Base-by-base conservation (phyloP, 1,140 invertebrate species). In the Oscheius sp. region DNA sequence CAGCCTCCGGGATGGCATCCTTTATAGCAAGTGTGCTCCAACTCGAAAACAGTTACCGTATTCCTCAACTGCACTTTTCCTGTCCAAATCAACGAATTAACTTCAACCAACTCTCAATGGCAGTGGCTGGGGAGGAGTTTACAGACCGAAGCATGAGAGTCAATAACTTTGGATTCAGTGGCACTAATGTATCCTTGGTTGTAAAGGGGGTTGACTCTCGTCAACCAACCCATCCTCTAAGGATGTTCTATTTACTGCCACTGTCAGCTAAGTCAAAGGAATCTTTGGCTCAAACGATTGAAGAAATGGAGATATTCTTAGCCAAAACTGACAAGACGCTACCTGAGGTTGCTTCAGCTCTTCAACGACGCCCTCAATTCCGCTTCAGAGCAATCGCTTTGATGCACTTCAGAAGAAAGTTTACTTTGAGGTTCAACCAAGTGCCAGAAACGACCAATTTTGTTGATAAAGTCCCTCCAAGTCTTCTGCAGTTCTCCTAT, bases 91-190 rank as follows among this genome's bases (percentile, higher is more conserved):
- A 59, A 62, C 29, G 34, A 13, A 63, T 66, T 18, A 15, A 18
- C 75, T 55, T 29, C 26, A 26, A 2, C 49, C 13, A 79, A 23
- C 38, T 73, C 23, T 4, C 68, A 0, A 49, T 70, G 32, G 13
- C 49, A 0, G 36, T 76, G 23, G 42, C 70, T 49, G 71, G 67
- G 18, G 68, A 49, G 23, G 80, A 82, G 38, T 29, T 31, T 18
- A 2, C 63, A 18, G 10, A 75, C 1, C 32, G 71, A 15, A 46
- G 55, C 23, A 46, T 71, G 20, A 29, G 75, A 18, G 68, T 82
- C 63, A 82, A 83, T 62, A 74, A 67, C 61, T 82, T 82, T 74
- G 80, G 80, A 32, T 81, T 82, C 36, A 82, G 68, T 58, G 80
- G 80, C 1, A 81, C 70, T 2, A 76, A 76, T 62, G 31, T 71